Conservation (phyloP, 2,888 invertebrate genomes). For the Thymelicus lineola region DNA sequence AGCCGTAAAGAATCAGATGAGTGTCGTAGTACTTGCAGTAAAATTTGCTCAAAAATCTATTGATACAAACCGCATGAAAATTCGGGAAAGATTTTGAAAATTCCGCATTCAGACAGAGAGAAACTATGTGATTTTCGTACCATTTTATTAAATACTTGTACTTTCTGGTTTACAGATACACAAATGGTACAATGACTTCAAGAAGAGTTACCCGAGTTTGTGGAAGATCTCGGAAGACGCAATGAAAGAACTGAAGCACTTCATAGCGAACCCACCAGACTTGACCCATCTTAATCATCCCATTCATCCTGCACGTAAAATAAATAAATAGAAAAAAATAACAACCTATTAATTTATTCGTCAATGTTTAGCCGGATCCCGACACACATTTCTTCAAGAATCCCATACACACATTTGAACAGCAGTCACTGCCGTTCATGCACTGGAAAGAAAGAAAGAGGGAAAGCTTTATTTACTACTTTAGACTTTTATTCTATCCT, state of each 20-base stretch:
- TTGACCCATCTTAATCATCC: conserved; percentile 89
- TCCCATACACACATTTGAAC: conserved; percentile 47
- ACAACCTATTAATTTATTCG: conserved; percentile 11
- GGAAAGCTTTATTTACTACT: conserved; percentile 15
- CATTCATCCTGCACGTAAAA: conserved; percentile 88
- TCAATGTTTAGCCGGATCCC: conserved; percentile 44
- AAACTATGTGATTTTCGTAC: too few species aligned
- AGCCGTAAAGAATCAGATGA: too few species aligned
- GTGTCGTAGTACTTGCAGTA: too few species aligned
- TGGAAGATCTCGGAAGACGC: conserved; percentile 89
- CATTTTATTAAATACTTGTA: not conserved
- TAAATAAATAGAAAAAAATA: conserved; percentile 52
- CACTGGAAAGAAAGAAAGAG: conserved; percentile 41
- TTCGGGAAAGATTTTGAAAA: too few species aligned
- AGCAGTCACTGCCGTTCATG: conserved; percentile 47
- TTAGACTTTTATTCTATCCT: too few species aligned
- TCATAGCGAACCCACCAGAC: conserved; percentile 90
- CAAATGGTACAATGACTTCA: conserved; percentile 90
- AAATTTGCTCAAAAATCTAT: too few species aligned
- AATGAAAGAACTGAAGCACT: conserved; percentile 88
- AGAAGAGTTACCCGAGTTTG: conserved; percentile 87
- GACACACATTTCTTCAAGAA: conserved; percentile 51
- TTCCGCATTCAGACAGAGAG: too few species aligned
- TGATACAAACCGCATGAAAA: too few species aligned
- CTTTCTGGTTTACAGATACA: conserved; percentile 58